Evolutionary conservation across 2,888 invertebrate species (phyloP), one percentile per base, ranked within the genome.

Genomic region (Argyresthia goedartella): DNA sequence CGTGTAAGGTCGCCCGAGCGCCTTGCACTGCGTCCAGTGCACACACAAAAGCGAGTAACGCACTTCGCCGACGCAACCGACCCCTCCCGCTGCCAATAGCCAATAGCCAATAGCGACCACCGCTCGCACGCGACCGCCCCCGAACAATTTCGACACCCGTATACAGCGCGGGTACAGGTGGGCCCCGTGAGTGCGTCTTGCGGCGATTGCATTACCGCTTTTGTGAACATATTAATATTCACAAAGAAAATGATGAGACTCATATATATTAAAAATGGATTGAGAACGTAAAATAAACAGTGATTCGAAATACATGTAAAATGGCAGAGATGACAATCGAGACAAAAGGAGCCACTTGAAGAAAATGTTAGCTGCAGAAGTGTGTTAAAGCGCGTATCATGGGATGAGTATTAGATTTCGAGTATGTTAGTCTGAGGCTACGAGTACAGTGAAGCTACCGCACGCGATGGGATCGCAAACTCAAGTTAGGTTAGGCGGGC

Each of bases 11-110:
- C 80, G 80, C 35, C 79, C 84, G 69, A 76, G 84, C 84, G 35
- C 79, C 84, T 69, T 76, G 82, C 85, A 81, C 85, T 84, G 81
- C 82, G 84, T 79, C 78, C 84, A 79, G 84, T 81, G 84, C 84
- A 81, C 82, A 81, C 85, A 85, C 86, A 86, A 86, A 86, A 86
- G 85, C 86, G 85, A 82, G 84, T 84, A 86, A 85, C 82, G 86
- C 86, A 86, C 81, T 73, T 81, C 84, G 81, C 84, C 81, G 76
- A 76, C 81, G 78, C 82, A 64, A 55, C 56, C 51, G 57, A 59
- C 62, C 67, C 71, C 75, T 67, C 75, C 73, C 73, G 68, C 67
- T 64, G 70, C 71, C 72, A 62, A 72, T 74, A 68, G 25, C 70
- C n/a, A n/a, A n/a, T n/a, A 65, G 62, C 60, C 62, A n/a, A n/a